These are phyloP conservation scores for Heteromyza rotundicornis DNA, from an alignment of 2,888 invertebrate genomes.

Conservation along the genomic window DNA sequence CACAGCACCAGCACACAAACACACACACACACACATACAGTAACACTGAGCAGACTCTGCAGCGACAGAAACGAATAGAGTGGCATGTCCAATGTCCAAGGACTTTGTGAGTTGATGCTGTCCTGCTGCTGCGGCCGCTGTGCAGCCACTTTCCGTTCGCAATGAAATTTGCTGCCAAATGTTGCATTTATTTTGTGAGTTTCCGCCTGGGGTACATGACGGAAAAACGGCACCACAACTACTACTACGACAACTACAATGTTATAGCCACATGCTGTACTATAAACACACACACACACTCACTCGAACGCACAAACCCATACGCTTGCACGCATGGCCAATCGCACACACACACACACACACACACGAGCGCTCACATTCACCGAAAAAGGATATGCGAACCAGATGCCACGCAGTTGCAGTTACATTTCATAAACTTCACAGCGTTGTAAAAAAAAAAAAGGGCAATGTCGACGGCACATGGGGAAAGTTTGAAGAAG, in stretches of 20 bases:
- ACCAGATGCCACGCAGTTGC: slow-evolving; percentile 29
- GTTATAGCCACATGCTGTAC: slow-evolving; percentile 26
- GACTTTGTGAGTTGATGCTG: background rate
- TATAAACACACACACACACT: slow-evolving; percentile 13
- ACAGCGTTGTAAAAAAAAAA: slow-evolving; percentile 30
- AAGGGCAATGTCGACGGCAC: background rate
- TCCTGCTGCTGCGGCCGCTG: slow-evolving; percentile 20
- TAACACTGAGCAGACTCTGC: too few relatives aligned
- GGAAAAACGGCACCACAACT: slow-evolving; percentile 18
- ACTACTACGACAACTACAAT: slow-evolving; percentile 33
- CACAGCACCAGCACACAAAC: too few relatives aligned
- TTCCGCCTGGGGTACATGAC: slow-evolving; percentile 39
- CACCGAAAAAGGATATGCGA: slow-evolving; percentile 14
- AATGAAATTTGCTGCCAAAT: slow-evolving; percentile 50
- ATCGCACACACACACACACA: background rate
- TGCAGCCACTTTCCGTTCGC: slow-evolving; percentile 47
- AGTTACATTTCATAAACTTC: slow-evolving; percentile 30
- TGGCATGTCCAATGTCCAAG: slow-evolving; percentile 8
- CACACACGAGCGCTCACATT: background rate
- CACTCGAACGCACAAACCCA: slow-evolving; percentile 11
- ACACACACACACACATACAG: too few relatives aligned
- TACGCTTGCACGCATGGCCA: slow-evolving; percentile 15
- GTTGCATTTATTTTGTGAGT: slow-evolving; percentile 54
- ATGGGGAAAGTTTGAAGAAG: background rate
- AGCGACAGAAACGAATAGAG: slow-evolving; percentile 12